Evolutionary conservation across 2,797 vertebrate species (phyloP), one percentile per base, ranked within the genome.

Genomic region (Crenuchus spilurus): DNA sequence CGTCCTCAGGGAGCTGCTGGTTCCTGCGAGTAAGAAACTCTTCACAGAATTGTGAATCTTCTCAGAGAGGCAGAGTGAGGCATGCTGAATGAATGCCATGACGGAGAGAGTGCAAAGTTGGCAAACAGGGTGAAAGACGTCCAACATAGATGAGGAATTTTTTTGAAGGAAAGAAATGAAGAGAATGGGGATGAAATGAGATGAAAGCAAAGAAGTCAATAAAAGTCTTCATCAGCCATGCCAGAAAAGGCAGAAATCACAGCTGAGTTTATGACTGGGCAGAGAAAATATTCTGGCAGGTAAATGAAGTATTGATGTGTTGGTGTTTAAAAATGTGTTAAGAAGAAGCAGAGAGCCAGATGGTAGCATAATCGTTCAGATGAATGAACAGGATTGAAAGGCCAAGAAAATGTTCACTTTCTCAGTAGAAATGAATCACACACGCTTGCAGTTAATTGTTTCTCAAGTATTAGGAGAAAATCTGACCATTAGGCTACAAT

Each of bases 41-140:
- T 61, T 57, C 20, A n/a, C 0, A 24, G 61, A 70, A 48, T 58
- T 55, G 24, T 62, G 33, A n/a, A 57, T 41, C 64, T 48, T 70
- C 26, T 52, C 18, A 49, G 39, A 20, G 33, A 46, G 20, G 57
- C 52, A 28, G 26, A 35, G 20, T 0, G 30, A 22, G 1, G 16
- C 8, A 57, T 58, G 35, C 11, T 57, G 24, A 22, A 31, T 31
- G 31, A 63, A 35, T 55, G 42, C 6, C 31, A n/a, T 14, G 31
- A 7, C 16, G 28, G n/a, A 54, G 13, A 33, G 41, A 33, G 11
- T 18, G 41, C 13, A 48, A 9, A 49, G 37, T 18, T 16, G 35
- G 24, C 4, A 35, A 13, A 31, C 7, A 52, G 16, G 1, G 28
- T 24, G 9, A 24, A 74, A 4, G 31, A 26, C 4, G 1, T 20